These are phyloP conservation scores for Trematocara zebra DNA, from an alignment of 2,113 vertebrate species.

Conservation along the genomic window DNA sequence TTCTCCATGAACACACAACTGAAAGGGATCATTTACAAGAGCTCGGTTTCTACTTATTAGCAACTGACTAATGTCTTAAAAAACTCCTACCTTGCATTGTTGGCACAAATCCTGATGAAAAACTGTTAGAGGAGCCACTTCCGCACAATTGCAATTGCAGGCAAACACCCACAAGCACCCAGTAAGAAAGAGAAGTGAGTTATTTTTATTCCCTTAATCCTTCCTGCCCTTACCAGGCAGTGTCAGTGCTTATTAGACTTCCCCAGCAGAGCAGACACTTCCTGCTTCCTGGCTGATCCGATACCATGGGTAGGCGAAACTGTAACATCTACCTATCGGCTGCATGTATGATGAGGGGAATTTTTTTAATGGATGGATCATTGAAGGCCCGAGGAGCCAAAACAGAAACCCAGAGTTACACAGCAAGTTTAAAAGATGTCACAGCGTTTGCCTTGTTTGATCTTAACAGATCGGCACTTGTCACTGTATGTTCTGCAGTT, in stretches of 20 bases:
- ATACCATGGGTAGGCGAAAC: background rate
- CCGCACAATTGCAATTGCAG: background rate
- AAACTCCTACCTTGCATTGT: background rate
- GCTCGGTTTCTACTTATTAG: background rate
- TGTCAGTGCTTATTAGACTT: conserved; percentile 53
- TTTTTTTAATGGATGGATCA: background rate
- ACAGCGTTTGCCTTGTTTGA: background rate
- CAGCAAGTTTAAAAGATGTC: background rate
- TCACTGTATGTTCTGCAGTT: background rate
- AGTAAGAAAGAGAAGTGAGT: conserved; percentile 29
- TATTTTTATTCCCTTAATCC: conserved; percentile 66
- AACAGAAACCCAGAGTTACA: background rate
- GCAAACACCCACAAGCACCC: background rate
- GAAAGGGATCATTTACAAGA: background rate
- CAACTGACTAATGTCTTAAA: background rate
- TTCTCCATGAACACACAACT: background rate
- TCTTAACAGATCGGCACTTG: background rate
- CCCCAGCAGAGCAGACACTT: conserved; percentile 36
- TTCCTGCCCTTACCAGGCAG: conserved; percentile 50
- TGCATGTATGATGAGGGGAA: background rate
- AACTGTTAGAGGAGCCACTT: background rate
- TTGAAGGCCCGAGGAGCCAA: background rate
- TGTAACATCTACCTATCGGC: background rate
- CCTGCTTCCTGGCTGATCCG: conserved; percentile 26
- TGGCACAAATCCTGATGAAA: background rate